A percentile compares a stretch with the other conserved stretches of the same genome.
These are phyloP conservation scores for Setipinna tenuifilis DNA, from an alignment of 2,797 vertebrate species.

Conservation along the genomic window DNA sequence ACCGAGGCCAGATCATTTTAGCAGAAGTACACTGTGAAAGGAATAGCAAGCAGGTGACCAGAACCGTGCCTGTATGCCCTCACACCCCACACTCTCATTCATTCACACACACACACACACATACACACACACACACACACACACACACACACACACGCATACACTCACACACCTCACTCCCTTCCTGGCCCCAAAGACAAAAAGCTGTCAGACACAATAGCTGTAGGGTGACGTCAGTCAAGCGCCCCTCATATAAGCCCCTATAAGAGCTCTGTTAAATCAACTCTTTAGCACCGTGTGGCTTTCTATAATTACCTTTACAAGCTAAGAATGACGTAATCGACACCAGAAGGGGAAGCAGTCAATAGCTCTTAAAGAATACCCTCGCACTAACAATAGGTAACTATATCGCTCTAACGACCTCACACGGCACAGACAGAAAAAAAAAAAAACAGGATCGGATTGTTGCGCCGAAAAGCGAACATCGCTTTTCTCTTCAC, in stretches of 20 bases:
- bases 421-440: conserved; percentile 52
- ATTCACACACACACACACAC: neutral
- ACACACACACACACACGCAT: neutral
- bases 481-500: conserved; percentile 53
- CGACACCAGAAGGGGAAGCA: conserved; percentile 64
- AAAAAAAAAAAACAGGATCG: conserved; percentile 51
- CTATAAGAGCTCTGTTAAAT: conserved; percentile 47
- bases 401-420: conserved; percentile 60
- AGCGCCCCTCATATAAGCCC: conserved; percentile 38
- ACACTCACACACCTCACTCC: neutral
- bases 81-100: neutral
- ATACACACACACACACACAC: too few relatives aligned
- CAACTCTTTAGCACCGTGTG: conserved; percentile 53
- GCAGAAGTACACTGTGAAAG: conserved; percentile 48
- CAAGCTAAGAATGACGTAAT: conserved; percentile 65
- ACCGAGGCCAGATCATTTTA: conserved; percentile 57
- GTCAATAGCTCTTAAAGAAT: conserved; percentile 62
- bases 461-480: conserved; percentile 56
- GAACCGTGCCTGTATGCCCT: conserved; percentile 56
- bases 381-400: conserved; percentile 59
- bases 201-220: conserved; percentile 47
- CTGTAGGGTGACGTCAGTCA: conserved; percentile 59
- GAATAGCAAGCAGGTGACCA: conserved; percentile 54
- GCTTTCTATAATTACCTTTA: conserved; percentile 65
- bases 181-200: neutral